A percentile compares a stretch with the other conserved stretches of the same genome.
phyloP scores from a whole-genome alignment of 2,888 invertebrate species.

The Bellardia bayeri region DNA sequence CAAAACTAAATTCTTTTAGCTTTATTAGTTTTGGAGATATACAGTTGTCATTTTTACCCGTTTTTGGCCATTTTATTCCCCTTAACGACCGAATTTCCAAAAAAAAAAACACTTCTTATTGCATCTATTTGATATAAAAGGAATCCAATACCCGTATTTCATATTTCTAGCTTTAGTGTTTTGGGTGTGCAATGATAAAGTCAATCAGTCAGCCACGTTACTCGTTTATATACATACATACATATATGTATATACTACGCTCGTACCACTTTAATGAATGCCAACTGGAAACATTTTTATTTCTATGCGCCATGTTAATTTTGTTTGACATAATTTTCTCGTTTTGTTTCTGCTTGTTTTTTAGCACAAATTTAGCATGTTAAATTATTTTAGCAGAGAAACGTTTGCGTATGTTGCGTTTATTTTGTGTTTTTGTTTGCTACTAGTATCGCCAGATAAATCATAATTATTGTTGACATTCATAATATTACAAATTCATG shows the following conservation, averaged over 20 bases:
- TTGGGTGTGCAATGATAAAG: too few relatives aligned
- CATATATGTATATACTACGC: not conserved
- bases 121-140: too few relatives aligned
- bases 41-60: too few relatives aligned
- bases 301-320: conserved; percentile 49
- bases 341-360: conserved; percentile 34
- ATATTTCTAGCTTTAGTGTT: too few relatives aligned
- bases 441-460: conserved; percentile 39
- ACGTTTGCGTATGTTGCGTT: conserved; percentile 6
- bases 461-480: conserved; percentile 57
- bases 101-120: too few relatives aligned
- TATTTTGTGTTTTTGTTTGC: not conserved
- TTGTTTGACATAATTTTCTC: conserved; percentile 69
- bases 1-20: too few relatives aligned
- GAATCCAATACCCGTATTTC: too few relatives aligned
- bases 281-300: conserved; percentile 54
- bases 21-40: too few relatives aligned
- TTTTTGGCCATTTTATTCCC: too few relatives aligned
- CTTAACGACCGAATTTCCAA: too few relatives aligned
- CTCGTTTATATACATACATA: too few relatives aligned
- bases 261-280: conserved; percentile 65
- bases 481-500: conserved; percentile 24
- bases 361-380: conserved; percentile 66
- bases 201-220: too few relatives aligned
- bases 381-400: conserved; percentile 6